A percentile compares a stretch with the other conserved stretches of the same genome.
These are phyloP conservation scores for Diplosoma virens DNA, from an alignment of 23 tunicate species.

Conservation along the genomic window DNA sequence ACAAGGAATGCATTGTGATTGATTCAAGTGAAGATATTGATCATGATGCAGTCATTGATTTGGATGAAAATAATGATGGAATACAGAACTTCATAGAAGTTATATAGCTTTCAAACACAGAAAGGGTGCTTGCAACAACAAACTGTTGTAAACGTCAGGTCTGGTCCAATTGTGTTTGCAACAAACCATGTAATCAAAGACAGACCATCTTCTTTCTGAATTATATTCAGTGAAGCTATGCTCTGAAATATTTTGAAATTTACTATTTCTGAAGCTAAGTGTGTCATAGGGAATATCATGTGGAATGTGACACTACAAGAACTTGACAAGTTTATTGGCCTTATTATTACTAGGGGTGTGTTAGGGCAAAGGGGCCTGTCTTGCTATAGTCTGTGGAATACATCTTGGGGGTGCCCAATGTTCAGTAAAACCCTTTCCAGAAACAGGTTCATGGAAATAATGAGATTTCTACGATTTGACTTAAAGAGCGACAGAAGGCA, in stretches of 20 bases:
- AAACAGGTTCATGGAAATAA: constrained; percentile 13
- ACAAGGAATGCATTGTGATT: not conserved
- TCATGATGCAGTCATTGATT: constrained; percentile 7
- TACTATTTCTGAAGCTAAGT: not conserved
- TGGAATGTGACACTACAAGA: not conserved
- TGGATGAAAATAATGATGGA: not conserved
- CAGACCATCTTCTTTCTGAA: constrained; percentile 3
- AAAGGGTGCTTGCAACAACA: constrained; percentile 6
- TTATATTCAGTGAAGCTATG: constrained; percentile 5
- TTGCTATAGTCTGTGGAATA: constrained; percentile 5
- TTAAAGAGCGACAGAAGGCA: not conserved
- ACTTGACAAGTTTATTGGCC: constrained; percentile 13
- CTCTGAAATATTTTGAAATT: not conserved
- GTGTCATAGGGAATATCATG: not conserved
- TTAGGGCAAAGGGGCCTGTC: constrained; percentile 10
- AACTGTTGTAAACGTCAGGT: not conserved
- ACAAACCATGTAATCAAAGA: constrained; percentile 7
- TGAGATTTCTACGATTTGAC: constrained; percentile 11
- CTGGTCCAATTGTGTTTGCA: constrained; percentile 3
- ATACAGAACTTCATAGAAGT: constrained; percentile 1
- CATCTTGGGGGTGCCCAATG: not conserved
- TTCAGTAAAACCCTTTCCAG: not conserved
- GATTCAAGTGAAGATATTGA: constrained; percentile 6
- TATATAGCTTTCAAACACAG: not conserved
- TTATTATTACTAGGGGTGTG: constrained; percentile 13